Base-by-base conservation (phyloP, 2,113 vertebrate genomes). In the Sylvilagus bachmani region DNA sequence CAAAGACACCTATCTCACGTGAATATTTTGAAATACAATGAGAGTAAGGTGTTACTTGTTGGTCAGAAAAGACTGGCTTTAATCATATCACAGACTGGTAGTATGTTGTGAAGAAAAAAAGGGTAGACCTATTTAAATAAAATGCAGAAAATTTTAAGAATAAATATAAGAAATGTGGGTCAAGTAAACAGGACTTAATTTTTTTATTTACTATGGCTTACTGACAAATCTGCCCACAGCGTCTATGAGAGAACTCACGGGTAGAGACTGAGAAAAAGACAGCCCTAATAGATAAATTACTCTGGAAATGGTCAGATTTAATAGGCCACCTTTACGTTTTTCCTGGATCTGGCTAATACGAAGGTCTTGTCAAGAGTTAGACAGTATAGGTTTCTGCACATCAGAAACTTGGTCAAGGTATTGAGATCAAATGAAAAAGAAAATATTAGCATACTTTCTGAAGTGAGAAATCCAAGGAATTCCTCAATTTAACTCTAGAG, bases 101-200 rank as follows among this genome's bases (percentile, higher is more conserved):
- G 61, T 73, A 75, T 51, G 5, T 58, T 74, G 36, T 80, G 27
- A 94, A 58, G n/a, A 24, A 89, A 84, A 86, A 31, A 3, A 90
- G 69, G 24, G 25, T 62, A 44, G 29, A 84, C 3, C 5, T 14
- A 29, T 87, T 95, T 75, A 90, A 90, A 81, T n/a, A 55, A 2
- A 93, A 44, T 78, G 21, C n/a, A 88, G 75, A 92, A 82, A 85
- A 61, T 70, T 80, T 66, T 89, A 81, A 38, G 10, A 75, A 64
- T 80, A 91, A 86, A 86, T 1, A 74, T 1, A 89, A 66, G 8
- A 89, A 73, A 24, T 64, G 36, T 61, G 9, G 70, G 3, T 71
- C 6, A 92, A 85, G 64, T 4, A 83, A 33, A 29, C 5, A 64
- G 2, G 7, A 67, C 29, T 81, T 51, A 79, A 11, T 16, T 5